phyloP scores from a whole-genome alignment of 2,113 vertebrate genomes.

The Coreoperca whiteheadi region DNA sequence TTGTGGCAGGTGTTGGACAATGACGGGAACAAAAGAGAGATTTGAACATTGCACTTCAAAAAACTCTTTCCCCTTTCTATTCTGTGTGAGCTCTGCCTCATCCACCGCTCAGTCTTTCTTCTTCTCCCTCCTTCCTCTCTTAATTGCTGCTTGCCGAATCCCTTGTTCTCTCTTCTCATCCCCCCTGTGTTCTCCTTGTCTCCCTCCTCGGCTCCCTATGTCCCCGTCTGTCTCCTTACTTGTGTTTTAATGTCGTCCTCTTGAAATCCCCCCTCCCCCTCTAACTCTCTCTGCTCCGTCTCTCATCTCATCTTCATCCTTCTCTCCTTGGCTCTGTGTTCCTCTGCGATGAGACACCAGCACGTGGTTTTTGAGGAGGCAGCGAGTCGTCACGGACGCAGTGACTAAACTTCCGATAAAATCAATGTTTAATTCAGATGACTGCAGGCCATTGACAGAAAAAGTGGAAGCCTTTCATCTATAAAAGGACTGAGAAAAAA shows the following conservation, averaged over 20 bases:
- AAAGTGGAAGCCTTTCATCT: conserved; percentile 86
- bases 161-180: conserved; percentile 78
- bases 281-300: conserved; percentile 52
- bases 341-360: conserved; percentile 46
- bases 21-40: conserved; percentile 71
- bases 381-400: conserved; percentile 65
- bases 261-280: conserved; percentile 47
- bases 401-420: conserved; percentile 84
- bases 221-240: conserved; percentile 68
- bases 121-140: conserved; percentile 70
- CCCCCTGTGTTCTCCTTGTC: conserved; percentile 71
- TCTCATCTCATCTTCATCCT: conserved; percentile 63
- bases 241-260: conserved; percentile 67
- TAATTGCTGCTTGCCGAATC: conserved; percentile 79
- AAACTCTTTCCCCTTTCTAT: conserved; percentile 68
- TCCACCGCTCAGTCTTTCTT: conserved; percentile 67
- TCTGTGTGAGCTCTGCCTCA: conserved; percentile 68
- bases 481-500: conserved; percentile 80
- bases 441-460: conserved; percentile 86
- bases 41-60: conserved; percentile 74
- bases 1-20: conserved; percentile 76
- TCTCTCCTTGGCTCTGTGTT: conserved; percentile 45
- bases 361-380: conserved; percentile 55
- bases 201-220: conserved; percentile 60
- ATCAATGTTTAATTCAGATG: conserved; percentile 88